A percentile compares a stretch with the other conserved stretches of the same genome.
These are phyloP conservation scores for Dryoscopus gambensis DNA, from an alignment of 2,113 vertebrate species.

Conservation along the genomic window DNA sequence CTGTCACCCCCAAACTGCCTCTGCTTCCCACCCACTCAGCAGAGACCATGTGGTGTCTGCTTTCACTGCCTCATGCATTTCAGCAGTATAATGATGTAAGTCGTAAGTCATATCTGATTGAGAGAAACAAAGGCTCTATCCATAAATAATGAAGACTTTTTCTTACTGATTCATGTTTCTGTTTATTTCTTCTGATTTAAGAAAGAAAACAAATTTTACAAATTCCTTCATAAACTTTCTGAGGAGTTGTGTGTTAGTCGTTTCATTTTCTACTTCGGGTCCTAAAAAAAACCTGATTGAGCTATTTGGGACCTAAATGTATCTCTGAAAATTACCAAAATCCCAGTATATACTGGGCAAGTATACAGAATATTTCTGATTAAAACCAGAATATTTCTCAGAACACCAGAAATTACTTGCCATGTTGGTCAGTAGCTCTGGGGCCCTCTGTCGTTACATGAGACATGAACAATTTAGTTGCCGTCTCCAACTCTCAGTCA, in stretches of 20 bases:
- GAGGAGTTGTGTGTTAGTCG: not conserved
- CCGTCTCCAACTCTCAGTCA: not conserved
- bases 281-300: not conserved
- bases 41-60: not conserved
- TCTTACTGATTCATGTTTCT: not conserved
- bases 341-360: not conserved
- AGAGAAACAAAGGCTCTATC: not conserved
- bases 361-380: not conserved
- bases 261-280: not conserved
- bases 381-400: not conserved
- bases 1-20: not conserved
- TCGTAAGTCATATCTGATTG: not conserved
- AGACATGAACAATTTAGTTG: not conserved
- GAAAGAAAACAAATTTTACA: not conserved
- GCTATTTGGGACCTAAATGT: not conserved
- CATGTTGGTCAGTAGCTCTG: not conserved
- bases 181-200: not conserved
- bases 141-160: not conserved
- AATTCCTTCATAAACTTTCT: not conserved
- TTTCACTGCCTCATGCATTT: not conserved
- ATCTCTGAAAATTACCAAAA: not conserved
- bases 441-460: not conserved
- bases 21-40: not conserved
- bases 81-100: not conserved
- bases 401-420: not conserved